phyloP scores from a whole-genome alignment of 2,113 vertebrate species.

The Notarius lentiginosus region DNA sequence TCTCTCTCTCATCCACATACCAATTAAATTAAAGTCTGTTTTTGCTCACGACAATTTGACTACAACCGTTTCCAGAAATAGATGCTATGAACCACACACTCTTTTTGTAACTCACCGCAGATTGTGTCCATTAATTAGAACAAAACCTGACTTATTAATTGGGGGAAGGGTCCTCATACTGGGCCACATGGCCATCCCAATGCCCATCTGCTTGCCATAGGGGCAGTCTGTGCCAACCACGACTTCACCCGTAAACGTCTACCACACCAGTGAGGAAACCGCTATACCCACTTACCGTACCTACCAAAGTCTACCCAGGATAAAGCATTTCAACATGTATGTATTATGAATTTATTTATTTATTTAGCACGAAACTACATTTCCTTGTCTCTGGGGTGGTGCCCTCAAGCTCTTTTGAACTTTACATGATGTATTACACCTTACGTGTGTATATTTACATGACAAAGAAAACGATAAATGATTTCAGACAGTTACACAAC shows the following conservation, averaged over 20 bases:
- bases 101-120: constrained; percentile 38
- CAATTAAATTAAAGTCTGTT: background rate
- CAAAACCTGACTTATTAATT: constrained; percentile 55
- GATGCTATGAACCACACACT: too few species aligned
- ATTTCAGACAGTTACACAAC: too few species aligned
- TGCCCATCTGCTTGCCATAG: constrained; percentile 77
- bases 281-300: background rate
- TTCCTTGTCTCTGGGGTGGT: background rate
- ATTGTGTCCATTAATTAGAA: constrained; percentile 52
- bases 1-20: too few species aligned
- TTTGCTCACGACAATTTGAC: background rate
- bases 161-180: constrained; percentile 60
- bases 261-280: constrained; percentile 13
- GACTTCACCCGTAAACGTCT: constrained; percentile 57
- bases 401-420: background rate
- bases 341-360: background rate
- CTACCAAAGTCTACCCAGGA: constrained; percentile 25
- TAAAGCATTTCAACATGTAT: background rate
- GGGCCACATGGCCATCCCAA: constrained; percentile 73
- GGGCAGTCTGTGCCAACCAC: constrained; percentile 67
- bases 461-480: too few species aligned
- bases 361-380: background rate
- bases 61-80: background rate
- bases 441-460: background rate
- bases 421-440: too few species aligned